phyloP scores from a whole-genome alignment of 2,113 vertebrate species.

The Ameiurus melas region DNA sequence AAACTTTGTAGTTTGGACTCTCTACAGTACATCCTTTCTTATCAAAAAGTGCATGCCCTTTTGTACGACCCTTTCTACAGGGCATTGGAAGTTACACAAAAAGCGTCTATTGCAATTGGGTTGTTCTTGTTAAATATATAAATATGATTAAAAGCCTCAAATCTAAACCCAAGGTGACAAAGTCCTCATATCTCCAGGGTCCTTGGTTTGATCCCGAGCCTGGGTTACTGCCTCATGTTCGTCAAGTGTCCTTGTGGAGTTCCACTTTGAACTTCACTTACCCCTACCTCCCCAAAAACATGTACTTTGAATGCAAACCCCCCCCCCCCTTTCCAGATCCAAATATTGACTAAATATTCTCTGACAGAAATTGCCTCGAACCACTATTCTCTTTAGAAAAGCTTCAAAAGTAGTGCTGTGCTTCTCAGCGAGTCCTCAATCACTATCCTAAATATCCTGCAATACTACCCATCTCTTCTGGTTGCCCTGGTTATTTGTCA shows the following conservation, averaged over 20 bases:
- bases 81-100: background rate
- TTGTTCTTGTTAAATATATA: background rate
- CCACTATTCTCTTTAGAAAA: background rate
- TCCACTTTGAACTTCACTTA: background rate
- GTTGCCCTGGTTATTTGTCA: background rate
- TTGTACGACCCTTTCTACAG: background rate
- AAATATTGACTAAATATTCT: background rate
- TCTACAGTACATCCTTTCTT: background rate
- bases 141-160: background rate
- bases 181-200: background rate
- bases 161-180: background rate
- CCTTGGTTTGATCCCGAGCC: background rate
- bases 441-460: background rate
- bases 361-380: background rate
- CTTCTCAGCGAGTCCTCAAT: background rate
- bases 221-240: background rate
- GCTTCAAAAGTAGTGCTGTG: background rate
- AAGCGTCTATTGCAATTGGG: background rate
- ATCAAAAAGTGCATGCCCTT: background rate
- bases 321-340: background rate
- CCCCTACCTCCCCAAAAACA: background rate
- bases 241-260: background rate
- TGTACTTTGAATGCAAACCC: background rate
- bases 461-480: background rate
- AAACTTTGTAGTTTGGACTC: background rate